A percentile compares a stretch with the other conserved stretches of the same genome.
Conservation (phyloP, 2,888 invertebrate species). For the Philereme transversata region DNA sequence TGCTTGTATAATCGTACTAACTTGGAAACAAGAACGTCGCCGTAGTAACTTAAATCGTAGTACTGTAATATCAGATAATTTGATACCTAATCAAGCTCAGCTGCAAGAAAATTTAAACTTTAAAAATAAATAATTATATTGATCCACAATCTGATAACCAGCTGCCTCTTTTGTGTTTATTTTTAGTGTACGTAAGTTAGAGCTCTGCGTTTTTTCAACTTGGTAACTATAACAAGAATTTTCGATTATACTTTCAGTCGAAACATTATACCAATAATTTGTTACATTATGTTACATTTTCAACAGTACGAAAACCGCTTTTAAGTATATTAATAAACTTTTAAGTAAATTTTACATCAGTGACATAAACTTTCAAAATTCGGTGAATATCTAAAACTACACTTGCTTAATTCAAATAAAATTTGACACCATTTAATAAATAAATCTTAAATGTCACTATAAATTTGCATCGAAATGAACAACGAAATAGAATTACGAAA, state of each 20-base stretch:
- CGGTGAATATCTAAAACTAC: constrained; percentile 13
- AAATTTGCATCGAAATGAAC: constrained; percentile 2
- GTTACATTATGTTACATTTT: constrained; percentile 22
- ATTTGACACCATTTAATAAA: constrained; percentile 13
- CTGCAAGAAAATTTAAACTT: background rate
- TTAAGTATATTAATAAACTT: constrained; percentile 7
- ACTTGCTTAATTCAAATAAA: constrained; percentile 17
- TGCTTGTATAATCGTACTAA: too few relatives aligned
- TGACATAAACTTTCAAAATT: constrained; percentile 18
- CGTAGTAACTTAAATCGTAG: too few relatives aligned
- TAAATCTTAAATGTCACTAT: background rate
- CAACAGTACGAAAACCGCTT: constrained; percentile 13
- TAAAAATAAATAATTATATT: constrained; percentile 1
- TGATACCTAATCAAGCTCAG: too few relatives aligned
- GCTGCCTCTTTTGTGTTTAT: constrained; percentile 6
- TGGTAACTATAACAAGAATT: constrained; percentile 54
- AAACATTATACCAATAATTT: constrained; percentile 26
- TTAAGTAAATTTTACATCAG: constrained; percentile 14
- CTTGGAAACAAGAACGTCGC: too few relatives aligned
- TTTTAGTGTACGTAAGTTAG: constrained; percentile 10
- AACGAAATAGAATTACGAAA: background rate
- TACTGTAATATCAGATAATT: too few relatives aligned
- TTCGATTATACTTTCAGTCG: constrained; percentile 41
- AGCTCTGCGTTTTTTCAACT: constrained; percentile 21
- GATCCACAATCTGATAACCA: constrained; percentile 4